A percentile compares a stretch with the other conserved stretches of the same genome.
These are phyloP conservation scores for Microtus montanus DNA, from an alignment of 2,113 vertebrate genomes.

Conservation along the genomic window DNA sequence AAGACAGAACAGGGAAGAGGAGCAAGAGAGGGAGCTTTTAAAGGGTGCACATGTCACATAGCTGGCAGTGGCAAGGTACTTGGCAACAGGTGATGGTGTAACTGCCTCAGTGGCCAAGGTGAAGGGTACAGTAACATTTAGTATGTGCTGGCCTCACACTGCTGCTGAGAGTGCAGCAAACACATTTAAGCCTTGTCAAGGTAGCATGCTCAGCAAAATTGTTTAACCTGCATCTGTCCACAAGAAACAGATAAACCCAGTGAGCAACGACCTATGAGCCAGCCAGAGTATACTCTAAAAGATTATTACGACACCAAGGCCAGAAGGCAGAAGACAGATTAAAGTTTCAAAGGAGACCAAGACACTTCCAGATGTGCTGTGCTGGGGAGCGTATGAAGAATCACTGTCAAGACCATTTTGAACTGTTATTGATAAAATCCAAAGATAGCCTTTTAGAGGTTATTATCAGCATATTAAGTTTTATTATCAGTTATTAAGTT, in stretches of 20 bases:
- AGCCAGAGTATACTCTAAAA: neutral
- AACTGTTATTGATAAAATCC: neutral
- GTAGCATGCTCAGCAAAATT: neutral
- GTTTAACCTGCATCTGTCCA: neutral
- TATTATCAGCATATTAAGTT: neutral
- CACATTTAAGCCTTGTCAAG: neutral
- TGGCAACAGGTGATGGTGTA: no score
- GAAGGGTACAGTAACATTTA: neutral
- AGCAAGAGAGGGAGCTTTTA: neutral
- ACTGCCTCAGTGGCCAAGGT: no score
- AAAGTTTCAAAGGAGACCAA: neutral
- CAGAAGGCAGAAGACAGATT: constrained; percentile 4
- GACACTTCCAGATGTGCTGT: neutral
- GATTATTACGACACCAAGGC: neutral
- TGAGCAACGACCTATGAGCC: neutral
- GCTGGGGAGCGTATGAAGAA: no score
- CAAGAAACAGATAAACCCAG: neutral
- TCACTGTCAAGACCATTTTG: neutral
- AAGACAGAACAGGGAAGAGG: neutral
- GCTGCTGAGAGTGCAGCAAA: neutral
- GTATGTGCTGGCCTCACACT: neutral
- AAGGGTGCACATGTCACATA: neutral
- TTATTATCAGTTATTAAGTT: neutral
- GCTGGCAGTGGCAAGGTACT: neutral
- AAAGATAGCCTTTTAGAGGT: neutral